Evolutionary conservation across 2,797 vertebrate genomes (phyloP).

Genomic region (Echeneis naucrates): DNA sequence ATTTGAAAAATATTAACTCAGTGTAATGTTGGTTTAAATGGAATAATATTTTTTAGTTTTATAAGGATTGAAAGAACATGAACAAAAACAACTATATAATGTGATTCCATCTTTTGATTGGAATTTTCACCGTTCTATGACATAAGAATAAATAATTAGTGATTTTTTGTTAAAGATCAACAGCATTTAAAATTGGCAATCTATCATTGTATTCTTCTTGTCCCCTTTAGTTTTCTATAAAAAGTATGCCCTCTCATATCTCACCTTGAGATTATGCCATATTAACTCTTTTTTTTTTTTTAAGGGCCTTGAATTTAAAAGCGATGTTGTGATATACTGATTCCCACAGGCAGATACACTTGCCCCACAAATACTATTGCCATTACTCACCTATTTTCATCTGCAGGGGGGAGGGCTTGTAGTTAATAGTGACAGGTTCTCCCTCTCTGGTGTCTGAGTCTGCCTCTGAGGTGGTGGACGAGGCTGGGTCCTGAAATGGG

Average conservation of each 20-base stretch:
- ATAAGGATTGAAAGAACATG: no score
- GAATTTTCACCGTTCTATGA: not conserved
- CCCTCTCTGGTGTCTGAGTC: conserved; percentile 94
- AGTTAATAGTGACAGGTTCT: conserved; percentile 96
- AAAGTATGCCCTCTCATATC: not conserved
- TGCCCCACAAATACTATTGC: not conserved
- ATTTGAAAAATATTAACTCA: not conserved
- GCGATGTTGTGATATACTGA: conserved; percentile 1
- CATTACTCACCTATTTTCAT: conserved; percentile 93
- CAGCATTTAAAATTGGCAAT: not conserved
- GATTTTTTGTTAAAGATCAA: not conserved
- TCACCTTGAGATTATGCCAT: not conserved
- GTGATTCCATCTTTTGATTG: not conserved
- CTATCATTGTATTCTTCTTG: conserved; percentile 1
- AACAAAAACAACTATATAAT: no score
- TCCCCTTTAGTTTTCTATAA: not conserved
- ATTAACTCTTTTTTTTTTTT: not conserved
- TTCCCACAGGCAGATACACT: not conserved
- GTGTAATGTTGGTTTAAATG: not conserved
- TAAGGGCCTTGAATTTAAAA: not conserved
- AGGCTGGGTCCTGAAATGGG: conserved; percentile 89
- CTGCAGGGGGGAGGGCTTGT: conserved; percentile 97
- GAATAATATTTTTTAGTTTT: not conserved
- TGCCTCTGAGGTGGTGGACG: conserved; percentile 92
- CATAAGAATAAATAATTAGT: not conserved